phyloP scores from a whole-genome alignment of 2,113 vertebrate species.

The Scatophagus argus region DNA sequence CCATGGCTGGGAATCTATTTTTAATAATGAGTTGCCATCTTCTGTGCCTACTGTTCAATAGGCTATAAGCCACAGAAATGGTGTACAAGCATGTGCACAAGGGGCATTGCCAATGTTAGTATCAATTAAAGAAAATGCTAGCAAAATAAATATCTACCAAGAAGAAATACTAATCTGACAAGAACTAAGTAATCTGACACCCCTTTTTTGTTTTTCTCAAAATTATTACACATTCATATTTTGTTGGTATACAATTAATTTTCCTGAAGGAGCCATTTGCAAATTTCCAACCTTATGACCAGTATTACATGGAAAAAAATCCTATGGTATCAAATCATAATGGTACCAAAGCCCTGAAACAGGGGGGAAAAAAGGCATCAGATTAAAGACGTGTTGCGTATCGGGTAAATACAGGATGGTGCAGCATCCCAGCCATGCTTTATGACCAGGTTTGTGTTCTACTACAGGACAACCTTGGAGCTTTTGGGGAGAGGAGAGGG shows the following conservation, averaged over 20 bases:
- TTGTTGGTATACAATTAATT: background rate
- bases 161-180: conserved; percentile 17
- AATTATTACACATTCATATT: background rate
- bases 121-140: conserved; percentile 40
- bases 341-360: conserved; percentile 1
- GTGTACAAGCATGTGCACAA: conserved; percentile 42
- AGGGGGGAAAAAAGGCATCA: conserved; percentile 54
- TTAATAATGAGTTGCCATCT: conserved; percentile 47
- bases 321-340: too few relatives aligned
- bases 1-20: conserved; percentile 27
- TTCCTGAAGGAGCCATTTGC: conserved; percentile 26
- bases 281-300: conserved; percentile 64
- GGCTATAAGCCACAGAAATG: conserved; percentile 21
- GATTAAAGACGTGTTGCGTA: conserved; percentile 38
- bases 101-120: conserved; percentile 53
- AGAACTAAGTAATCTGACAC: conserved; percentile 60
- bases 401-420: conserved; percentile 30
- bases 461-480: conserved; percentile 53
- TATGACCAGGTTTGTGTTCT: conserved; percentile 32
- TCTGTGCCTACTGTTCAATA: conserved; percentile 42
- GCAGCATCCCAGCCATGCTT: conserved; percentile 19
- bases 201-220: conserved; percentile 40
- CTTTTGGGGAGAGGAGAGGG: conserved; percentile 55
- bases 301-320: conserved; percentile 57
- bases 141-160: conserved; percentile 30